These are phyloP conservation scores for Zeuzera pyrina DNA, from an alignment of 2,888 invertebrate species.

Conservation along the genomic window DNA sequence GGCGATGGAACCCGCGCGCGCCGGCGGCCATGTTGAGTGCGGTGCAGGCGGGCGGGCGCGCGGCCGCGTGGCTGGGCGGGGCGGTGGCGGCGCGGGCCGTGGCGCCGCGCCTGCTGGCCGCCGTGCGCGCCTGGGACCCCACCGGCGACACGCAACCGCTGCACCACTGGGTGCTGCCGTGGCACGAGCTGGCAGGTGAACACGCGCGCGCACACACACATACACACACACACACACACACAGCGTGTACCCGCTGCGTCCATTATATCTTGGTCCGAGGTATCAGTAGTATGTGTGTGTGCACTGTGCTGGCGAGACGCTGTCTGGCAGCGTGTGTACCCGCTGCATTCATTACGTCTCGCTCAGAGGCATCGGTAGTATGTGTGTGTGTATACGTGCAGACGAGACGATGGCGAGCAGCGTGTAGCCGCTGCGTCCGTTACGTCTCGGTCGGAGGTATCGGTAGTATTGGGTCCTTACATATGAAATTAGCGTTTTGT, in stretches of 20 bases:
- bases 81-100: conserved; percentile 88
- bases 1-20: conserved; percentile 87
- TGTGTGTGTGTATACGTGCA: too few relatives aligned
- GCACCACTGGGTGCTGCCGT: conserved; percentile 97
- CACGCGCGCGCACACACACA: too few relatives aligned
- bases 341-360: too few relatives aligned
- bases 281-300: too few relatives aligned
- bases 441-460: too few relatives aligned
- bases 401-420: too few relatives aligned
- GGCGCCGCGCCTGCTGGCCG: conserved; percentile 80
- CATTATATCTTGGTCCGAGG: too few relatives aligned
- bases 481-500: too few relatives aligned
- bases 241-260: conserved; percentile 86
- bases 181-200: conserved; percentile 88
- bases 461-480: too few relatives aligned
- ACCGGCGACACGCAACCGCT: conserved; percentile 95
- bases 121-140: conserved; percentile 95
- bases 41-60: conserved; percentile 84
- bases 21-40: conserved; percentile 85
- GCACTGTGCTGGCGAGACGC: conserved; percentile 56
- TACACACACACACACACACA: conserved; percentile 71
- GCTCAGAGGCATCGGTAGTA: too few relatives aligned
- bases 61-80: conserved; percentile 90
- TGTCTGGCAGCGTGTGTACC: too few relatives aligned
- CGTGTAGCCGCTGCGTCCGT: conserved; percentile 90